Evolutionary conservation across 2,113 vertebrate genomes (phyloP).

Genomic region (Mormoops blainvillei): DNA sequence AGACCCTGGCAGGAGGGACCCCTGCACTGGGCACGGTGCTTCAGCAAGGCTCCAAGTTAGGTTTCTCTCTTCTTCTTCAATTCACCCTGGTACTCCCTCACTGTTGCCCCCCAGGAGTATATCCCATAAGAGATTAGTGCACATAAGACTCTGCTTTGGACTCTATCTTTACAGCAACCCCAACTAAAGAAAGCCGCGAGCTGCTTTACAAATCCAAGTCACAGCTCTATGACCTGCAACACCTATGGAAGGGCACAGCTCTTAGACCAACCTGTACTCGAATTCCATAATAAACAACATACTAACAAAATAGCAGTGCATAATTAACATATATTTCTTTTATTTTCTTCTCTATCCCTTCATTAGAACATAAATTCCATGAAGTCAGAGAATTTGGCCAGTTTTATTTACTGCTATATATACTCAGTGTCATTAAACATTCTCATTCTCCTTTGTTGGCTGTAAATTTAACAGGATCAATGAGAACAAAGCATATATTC

Average conservation of each 20-base stretch:
- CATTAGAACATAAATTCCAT: not conserved
- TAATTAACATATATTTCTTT: not conserved
- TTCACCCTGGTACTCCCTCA: not conserved
- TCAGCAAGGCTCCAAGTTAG: not conserved
- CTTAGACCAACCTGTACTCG: not conserved
- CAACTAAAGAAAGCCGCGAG: not conserved
- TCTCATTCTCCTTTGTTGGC: not conserved
- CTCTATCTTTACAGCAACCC: not conserved
- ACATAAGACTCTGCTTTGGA: not conserved
- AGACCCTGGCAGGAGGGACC: accelerated
- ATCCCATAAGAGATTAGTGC: not conserved
- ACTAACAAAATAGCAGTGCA: not conserved
- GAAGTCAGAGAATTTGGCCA: not conserved
- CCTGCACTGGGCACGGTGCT: accelerated
- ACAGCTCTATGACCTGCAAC: too few species aligned
- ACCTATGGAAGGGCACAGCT: not conserved
- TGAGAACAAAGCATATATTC: not conserved
- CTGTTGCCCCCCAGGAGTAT: not conserved
- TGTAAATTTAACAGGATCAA: not conserved
- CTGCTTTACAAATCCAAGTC: not conserved
- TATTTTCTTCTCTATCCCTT: not conserved
- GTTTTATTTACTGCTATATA: not conserved
- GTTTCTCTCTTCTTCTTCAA: not conserved
- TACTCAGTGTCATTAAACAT: not conserved
- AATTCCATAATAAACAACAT: not conserved